Base-by-base conservation (phyloP, 2,797 vertebrate genomes). In the Mallotus villosus region DNA sequence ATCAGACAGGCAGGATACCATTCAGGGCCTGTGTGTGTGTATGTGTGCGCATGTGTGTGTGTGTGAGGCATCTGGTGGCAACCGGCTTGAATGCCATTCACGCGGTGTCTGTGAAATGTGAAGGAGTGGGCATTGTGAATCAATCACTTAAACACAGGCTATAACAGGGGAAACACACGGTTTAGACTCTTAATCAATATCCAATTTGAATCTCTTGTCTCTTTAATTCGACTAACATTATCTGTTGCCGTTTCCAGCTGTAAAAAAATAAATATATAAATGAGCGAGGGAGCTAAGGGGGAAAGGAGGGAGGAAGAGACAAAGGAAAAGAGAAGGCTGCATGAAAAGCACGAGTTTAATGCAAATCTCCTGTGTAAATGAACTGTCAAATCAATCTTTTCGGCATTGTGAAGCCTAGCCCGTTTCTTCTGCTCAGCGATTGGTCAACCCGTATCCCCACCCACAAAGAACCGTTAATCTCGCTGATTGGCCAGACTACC, bases 171-270 rank as follows among this genome's bases (percentile, higher is more conserved):
- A 83, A 89, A 87, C 89, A 88, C 85, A 82, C 77, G 81, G 82
- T 85, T 91, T 83, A 81, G 84, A 84, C 84, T 85, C 74, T 81
- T 85, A 87, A 91, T 93, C 92, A 88, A 93, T 93, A 92, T 86
- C 85, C 87, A 92, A 91, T 93, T 90, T 91, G 85, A 90, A 91
- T 91, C 88, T 87, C 83, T 92, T 91, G 88, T 89, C 87, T 89
- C 73, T 83, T 84, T 91, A 90, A 92, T 92, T 89, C 71, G 72
- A 79, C 83, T 85, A 53, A 90, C 86, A 90, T 92, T 92, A 92
- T 90, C 87, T 88, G 77, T 86, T 78, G 80, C 81, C 85, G 80
- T 88, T 90, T 84, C 81, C 51, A n/a, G 51, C 51, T 53, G 5
- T 17, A 16, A 53, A 53, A 51, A 53, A 19, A 53, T 4, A n/a